phyloP scores from a whole-genome alignment of 2,113 vertebrate genomes.

The Cryptomyrus ogoouensis region DNA sequence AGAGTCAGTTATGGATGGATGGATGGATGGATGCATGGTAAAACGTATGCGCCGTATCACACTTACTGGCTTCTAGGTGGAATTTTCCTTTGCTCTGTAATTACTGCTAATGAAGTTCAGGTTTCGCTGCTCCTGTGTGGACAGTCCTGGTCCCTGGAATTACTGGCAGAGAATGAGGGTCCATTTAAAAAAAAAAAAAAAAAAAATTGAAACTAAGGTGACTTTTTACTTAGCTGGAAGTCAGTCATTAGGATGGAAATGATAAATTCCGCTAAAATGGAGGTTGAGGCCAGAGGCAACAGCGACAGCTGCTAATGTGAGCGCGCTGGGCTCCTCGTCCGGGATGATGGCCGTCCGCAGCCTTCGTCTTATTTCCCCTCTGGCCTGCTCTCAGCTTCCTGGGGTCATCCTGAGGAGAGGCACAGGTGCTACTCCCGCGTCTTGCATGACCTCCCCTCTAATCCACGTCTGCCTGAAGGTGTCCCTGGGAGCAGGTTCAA shows the following conservation, averaged over 20 bases:
- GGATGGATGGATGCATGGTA: background rate
- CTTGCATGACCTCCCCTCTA: background rate
- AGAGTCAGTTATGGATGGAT: background rate
- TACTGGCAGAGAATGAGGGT: background rate
- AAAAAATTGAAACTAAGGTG: background rate
- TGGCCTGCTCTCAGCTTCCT: background rate
- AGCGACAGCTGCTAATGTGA: background rate
- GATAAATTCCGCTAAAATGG: background rate
- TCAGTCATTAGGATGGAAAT: background rate
- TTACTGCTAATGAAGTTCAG: background rate
- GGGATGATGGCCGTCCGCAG: background rate
- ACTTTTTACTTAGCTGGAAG: background rate
- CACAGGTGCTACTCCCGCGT: background rate
- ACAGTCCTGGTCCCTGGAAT: background rate
- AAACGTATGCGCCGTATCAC: background rate
- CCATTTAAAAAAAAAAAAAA: background rate
- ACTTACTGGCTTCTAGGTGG: conserved; percentile 36
- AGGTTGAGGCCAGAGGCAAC: background rate
- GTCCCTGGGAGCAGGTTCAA: conserved; percentile 2
- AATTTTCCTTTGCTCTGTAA: conserved; percentile 25
- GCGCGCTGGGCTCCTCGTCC: background rate
- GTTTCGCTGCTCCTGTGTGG: background rate
- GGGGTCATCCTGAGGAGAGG: background rate
- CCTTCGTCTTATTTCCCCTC: background rate
- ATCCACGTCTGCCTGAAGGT: background rate